Evolutionary conservation across 2,113 vertebrate species (phyloP).

Genomic region (Equus quagga): DNA sequence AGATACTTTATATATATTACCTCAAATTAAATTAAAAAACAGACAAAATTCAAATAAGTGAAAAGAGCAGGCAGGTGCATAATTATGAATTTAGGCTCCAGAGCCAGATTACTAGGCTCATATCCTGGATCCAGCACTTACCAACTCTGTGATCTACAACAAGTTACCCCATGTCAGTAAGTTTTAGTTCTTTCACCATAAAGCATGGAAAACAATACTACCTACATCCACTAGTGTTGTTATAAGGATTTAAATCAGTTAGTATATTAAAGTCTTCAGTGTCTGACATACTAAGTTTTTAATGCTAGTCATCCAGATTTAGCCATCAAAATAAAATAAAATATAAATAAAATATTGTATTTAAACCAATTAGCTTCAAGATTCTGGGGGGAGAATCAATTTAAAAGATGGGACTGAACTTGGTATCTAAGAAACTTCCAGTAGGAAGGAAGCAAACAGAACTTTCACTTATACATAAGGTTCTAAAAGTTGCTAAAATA

Average conservation of each 20-base stretch:
- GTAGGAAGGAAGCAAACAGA: neutral
- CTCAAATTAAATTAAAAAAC: neutral
- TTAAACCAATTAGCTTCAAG: neutral
- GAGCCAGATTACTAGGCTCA: neutral
- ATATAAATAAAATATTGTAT: constrained; percentile 17
- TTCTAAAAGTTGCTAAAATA: constrained; percentile 36
- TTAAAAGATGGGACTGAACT: neutral
- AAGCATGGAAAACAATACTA: neutral
- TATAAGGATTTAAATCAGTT: neutral
- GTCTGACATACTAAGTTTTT: neutral
- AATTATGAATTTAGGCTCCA: neutral
- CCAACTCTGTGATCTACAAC: neutral
- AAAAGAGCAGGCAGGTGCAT: neutral
- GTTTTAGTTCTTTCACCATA: neutral
- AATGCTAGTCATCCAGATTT: neutral
- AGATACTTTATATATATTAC: neutral
- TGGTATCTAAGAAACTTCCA: neutral
- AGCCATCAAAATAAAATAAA: neutral
- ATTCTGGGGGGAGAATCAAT: neutral
- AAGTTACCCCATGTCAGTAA: neutral
- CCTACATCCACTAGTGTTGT: neutral
- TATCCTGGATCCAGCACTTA: neutral
- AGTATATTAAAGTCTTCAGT: neutral
- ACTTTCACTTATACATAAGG: neutral
- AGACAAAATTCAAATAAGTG: neutral